Conservation (phyloP, 1,140 invertebrate genomes). For the Archivesica marissinica region DNA sequence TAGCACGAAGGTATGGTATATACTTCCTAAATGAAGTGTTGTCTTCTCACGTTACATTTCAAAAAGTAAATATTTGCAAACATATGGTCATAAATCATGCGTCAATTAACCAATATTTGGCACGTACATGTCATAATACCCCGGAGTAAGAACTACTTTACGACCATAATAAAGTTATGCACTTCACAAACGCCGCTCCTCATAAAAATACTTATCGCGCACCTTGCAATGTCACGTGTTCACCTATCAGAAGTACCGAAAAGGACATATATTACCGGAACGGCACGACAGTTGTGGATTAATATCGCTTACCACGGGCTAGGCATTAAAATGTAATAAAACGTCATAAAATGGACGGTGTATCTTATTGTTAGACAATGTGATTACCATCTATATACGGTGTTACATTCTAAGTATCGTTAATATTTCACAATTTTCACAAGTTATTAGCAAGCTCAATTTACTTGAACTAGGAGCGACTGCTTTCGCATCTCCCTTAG, state of each 20-base stretch:
- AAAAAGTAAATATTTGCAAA: slow-evolving; percentile 50
- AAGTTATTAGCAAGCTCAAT: neutral
- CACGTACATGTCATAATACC: slow-evolving; percentile 43
- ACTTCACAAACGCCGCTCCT: slow-evolving; percentile 51
- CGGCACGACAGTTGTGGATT: slow-evolving; percentile 30
- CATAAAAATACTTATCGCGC: slow-evolving; percentile 63
- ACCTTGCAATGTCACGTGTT: slow-evolving; percentile 36
- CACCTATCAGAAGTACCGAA: slow-evolving; percentile 35
- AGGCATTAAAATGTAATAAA: slow-evolving; percentile 62
- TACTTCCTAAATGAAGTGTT: neutral
- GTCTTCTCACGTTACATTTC: neutral
- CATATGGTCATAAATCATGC: slow-evolving; percentile 48
- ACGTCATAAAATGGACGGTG: slow-evolving; percentile 27
- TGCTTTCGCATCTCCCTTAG: neutral
- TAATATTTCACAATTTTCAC: slow-evolving; percentile 40
- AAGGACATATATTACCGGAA: slow-evolving; percentile 46
- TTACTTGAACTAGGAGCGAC: neutral
- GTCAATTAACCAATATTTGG: slow-evolving; percentile 39
- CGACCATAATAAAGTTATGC: slow-evolving; percentile 52
- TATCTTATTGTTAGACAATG: slow-evolving; percentile 38
- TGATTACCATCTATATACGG: slow-evolving; percentile 40
- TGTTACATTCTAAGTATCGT: slow-evolving; percentile 5
- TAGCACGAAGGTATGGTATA: neutral
- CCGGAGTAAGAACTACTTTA: slow-evolving; percentile 54
- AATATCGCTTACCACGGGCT: slow-evolving; percentile 38